phyloP scores from a whole-genome alignment of 2,797 vertebrate genomes.

The Myotis myotis region DNA sequence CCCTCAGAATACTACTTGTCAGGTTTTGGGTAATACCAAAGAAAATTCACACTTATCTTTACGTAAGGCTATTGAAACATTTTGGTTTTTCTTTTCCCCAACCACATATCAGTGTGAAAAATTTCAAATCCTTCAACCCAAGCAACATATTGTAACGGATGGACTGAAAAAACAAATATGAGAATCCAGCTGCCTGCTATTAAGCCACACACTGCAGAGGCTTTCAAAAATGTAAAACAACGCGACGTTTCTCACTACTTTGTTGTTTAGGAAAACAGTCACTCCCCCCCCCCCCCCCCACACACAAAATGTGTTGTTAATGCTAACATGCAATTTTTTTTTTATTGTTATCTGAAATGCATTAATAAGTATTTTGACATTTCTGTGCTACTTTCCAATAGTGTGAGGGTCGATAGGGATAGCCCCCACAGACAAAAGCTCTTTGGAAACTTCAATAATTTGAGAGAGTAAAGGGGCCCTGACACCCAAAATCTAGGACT shows the following conservation, averaged over 20 bases:
- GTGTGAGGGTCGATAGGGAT: background rate
- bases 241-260: background rate
- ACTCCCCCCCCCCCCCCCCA: no score
- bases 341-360: slow-evolving; percentile 3
- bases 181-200: background rate
- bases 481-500: background rate
- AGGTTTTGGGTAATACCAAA: background rate
- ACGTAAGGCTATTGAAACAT: background rate
- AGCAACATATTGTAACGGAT: background rate
- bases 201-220: background rate
- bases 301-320: slow-evolving; percentile 15
- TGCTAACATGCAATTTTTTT: background rate
- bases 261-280: slow-evolving; percentile 1
- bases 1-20: background rate
- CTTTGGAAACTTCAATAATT: background rate
- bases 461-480: background rate
- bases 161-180: background rate
- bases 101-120: background rate
- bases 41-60: background rate
- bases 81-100: background rate
- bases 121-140: background rate
- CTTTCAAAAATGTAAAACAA: background rate
- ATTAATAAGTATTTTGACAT: background rate
- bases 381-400: background rate
- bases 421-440: background rate